Conservation (phyloP, 2,888 invertebrate species). For the Amphipyra tragopoginis region DNA sequence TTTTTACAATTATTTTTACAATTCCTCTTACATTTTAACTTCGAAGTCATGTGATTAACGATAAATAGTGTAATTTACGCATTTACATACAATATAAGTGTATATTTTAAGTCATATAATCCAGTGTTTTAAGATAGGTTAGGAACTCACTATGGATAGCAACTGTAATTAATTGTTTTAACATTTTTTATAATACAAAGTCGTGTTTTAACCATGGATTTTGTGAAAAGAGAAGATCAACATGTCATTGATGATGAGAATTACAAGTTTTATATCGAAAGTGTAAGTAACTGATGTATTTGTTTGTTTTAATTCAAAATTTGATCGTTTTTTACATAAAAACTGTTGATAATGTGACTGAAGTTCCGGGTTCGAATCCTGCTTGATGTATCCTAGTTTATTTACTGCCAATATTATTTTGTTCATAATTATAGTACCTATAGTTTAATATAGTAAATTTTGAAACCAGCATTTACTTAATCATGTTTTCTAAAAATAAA, state of each 20-base stretch:
- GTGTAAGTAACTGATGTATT: slow-evolving; percentile 71
- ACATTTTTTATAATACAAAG: slow-evolving; percentile 30
- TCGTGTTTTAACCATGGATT: slow-evolving; percentile 76
- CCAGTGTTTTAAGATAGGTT: slow-evolving; percentile 73
- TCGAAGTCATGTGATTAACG: slow-evolving; percentile 48
- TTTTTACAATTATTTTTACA: slow-evolving; percentile 30
- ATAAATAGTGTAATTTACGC: slow-evolving; percentile 49
- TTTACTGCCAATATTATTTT: slow-evolving; percentile 12
- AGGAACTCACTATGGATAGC: slow-evolving; percentile 67
- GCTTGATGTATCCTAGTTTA: slow-evolving; percentile 21
- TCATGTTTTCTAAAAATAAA: too few relatives aligned
- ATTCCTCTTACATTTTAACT: slow-evolving; percentile 16
- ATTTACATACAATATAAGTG: slow-evolving; percentile 57
- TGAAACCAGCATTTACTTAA: too few relatives aligned
- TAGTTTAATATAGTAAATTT: not conserved
- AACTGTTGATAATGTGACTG: slow-evolving; percentile 41
- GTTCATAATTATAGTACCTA: not conserved
- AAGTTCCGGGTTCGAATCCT: slow-evolving; percentile 52
- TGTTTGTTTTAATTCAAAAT: slow-evolving; percentile 44
- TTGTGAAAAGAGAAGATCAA: slow-evolving; percentile 83
- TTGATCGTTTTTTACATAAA: slow-evolving; percentile 53
- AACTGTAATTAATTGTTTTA: slow-evolving; percentile 49
- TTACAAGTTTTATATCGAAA: slow-evolving; percentile 82
- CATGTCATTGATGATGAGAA: slow-evolving; percentile 79
- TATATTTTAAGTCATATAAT: slow-evolving; percentile 60